Base-by-base conservation (phyloP, 2,797 vertebrate genomes). In the Anas flavirostris region DNA sequence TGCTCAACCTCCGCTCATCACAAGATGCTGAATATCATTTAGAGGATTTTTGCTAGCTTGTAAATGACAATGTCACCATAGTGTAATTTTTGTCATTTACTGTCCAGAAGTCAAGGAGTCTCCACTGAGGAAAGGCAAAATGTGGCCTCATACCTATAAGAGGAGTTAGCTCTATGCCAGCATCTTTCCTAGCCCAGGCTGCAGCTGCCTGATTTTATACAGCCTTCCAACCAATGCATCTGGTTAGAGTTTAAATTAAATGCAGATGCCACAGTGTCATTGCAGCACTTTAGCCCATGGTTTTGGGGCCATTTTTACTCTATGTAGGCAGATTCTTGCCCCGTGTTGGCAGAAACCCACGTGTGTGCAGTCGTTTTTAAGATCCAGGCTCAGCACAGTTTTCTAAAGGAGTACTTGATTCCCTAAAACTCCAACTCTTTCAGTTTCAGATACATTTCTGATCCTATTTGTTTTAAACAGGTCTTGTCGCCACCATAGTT, bases 1-100 rank as follows among this genome's bases (percentile, higher is more conserved):
- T 86, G 14, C 68, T 95, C 91, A 79, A 87, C 79, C 64, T 95
- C 46, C 72, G 67, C 82, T 58, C 95, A 96, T 96, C 86, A 94
- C 88, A 41, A 66, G 69, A 93, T 95, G 92, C 64, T 90, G 86
- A 68, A 48, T 84, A 96, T 95, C 93, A 90, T 39, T 96, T 91
- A 31, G 89, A 77, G 70, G 52, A 70, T 43, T 82, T 58, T n/a
- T 82, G 10, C 59, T 72, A 13, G 50, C 91, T 72, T 76, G 33
- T 41, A 96, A 59, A 82, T 28, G n/a, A 33, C 81, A 90, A 91
- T 93, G 94, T 82, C 78, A 76, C 86, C 79, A 76, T 41, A 94
- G 93, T 91, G 79, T 96, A 94, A 93, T 91, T 94, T 82, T 88
- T 96, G 90, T 95, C 85, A 72, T 77, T 97, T 91, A 95, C 62